Evolutionary conservation across 1,140 invertebrate species (phyloP), one percentile per base, ranked within the genome.

Genomic region (Chrysomallon squamiferum): DNA sequence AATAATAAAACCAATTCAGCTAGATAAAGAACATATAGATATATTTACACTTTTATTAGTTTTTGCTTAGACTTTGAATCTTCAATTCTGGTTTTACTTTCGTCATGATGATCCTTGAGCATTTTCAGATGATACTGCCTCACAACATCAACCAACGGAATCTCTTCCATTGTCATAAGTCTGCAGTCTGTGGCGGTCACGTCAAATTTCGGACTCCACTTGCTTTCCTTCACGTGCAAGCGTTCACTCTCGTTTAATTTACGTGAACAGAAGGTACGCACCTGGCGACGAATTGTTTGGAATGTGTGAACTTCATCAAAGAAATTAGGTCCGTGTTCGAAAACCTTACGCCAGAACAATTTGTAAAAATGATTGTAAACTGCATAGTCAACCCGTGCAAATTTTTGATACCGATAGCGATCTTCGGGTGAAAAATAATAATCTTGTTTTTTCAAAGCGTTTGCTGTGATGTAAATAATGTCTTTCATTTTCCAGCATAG

Each of bases 401-500:
- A 61, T 20, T 25, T n/a, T 22, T 50, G 49, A 29, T 64, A 54
- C 7, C 13, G 1, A 13, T 59, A 47, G 20, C 43, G 59, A 18
- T 67, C 43, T 7, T 62, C 49, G 9, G 50, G 27, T 0, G 47
- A 52, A 20, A 71, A 20, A 13, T 41, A 35, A 7, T 32, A 4
- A 30, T 33, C 33, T 7, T 49, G 18, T 5, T 9, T 32, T 2
- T 59, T 56, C 5, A 38, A 20, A 7, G 50, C 32, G 43, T 73
- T 73, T 20, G 62, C 66, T 13, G 62, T 29, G 2, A 77, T 30
- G 60, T 77, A 77, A 0, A 86, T 59, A 5, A 89, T 77, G 61
- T 88, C 82, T 35, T 84, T 77, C 15, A 86, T 66, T 7, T 85
- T 72, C 88, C 88, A 89, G 54, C 84, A 85, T 25, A 88, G 79